Base-by-base conservation (phyloP, 1,140 invertebrate species). In the Cyphomyrmex costatus region DNA sequence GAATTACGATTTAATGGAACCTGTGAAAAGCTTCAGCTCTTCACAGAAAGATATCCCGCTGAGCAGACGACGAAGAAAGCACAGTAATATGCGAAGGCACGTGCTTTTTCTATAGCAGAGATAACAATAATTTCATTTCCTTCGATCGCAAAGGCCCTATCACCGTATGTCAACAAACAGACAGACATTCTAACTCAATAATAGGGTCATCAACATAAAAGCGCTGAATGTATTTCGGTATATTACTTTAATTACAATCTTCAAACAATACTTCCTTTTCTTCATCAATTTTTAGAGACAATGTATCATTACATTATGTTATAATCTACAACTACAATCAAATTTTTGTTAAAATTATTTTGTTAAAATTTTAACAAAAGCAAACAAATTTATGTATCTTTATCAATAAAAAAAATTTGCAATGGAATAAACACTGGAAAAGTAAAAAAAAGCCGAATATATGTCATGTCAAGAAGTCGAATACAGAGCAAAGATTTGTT, bases 91-190 rank as follows among this genome's bases (percentile, higher is more conserved):
- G 16, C 36, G 79, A 83, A 60, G 56, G n/a, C 79, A 74, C 53
- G 68, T 61, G 36, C 51, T 36, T 82, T 4, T 19, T 46, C 53
- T 21, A n/a, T n/a, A 12, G 6, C 21, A 56, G 51, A 61, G 53
- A 60, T 73, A 73, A 53, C 42, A 74, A 83, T 83, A 83, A 83
- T 74, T 74, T 83, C 68, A 74, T 83, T 83, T 83, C 24, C 79
- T 83, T 46, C 36, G 24, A 82, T 73, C 53, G 61, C 16, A 51
- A 71, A 46, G 36, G 2, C 53, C 36, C 51, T 71, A 73, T 74
- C 53, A 33, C 21, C 53, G n/a, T 14, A 14, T 46, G 53, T 36
- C 24, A 61, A 60, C 33, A 73, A 42, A 78, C 16, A 68, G n/a
- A 60, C 24, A 73, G 33, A 73, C 14, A 3, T 70, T 5, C 24